Evolutionary conservation across 2,888 invertebrate species (phyloP).

Genomic region (Acheta domesticus): DNA sequence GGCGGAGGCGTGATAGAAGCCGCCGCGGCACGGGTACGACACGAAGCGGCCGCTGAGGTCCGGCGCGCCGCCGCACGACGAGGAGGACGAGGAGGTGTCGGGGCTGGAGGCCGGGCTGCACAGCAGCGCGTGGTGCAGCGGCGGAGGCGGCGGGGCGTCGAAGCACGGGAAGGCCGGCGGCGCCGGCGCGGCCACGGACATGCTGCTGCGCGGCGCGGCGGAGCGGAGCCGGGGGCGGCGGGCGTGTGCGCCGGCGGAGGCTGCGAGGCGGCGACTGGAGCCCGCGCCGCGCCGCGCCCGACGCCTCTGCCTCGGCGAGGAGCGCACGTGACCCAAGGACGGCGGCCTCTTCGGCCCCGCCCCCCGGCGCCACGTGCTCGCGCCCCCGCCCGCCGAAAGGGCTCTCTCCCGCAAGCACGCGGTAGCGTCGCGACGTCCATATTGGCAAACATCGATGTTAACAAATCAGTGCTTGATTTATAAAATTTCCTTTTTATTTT

Average conservation of each 20-base stretch:
- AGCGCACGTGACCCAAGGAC: conserved; percentile 21
- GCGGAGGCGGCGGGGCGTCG: too few species aligned
- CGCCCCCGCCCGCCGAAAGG: not conserved
- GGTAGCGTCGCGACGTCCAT: too few species aligned
- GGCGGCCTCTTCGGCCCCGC: not conserved
- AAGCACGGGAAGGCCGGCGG: too few species aligned
- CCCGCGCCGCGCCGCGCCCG: not conserved
- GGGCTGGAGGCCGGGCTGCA: conserved; percentile 36
- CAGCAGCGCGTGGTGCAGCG: too few species aligned
- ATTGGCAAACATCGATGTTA: too few species aligned
- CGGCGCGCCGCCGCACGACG: not conserved
- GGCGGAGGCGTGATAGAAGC: conserved; percentile 18
- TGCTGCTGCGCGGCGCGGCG: too few species aligned
- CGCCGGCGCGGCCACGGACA: too few species aligned
- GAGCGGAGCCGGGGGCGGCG: conserved; percentile 12
- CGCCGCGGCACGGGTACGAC: conserved; percentile 28
- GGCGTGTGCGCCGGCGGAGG: not conserved
- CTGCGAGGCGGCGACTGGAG: not conserved
- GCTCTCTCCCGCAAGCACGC: not conserved
- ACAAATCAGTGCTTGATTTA: too few species aligned
- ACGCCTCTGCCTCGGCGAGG: not conserved
- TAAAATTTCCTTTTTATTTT: too few species aligned
- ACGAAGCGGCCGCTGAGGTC: conserved; percentile 5
- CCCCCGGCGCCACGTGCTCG: not conserved
- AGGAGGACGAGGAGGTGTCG: conserved; percentile 34